Evolutionary conservation across 2,113 vertebrate species (phyloP).

Genomic region (Grantiella picta): DNA sequence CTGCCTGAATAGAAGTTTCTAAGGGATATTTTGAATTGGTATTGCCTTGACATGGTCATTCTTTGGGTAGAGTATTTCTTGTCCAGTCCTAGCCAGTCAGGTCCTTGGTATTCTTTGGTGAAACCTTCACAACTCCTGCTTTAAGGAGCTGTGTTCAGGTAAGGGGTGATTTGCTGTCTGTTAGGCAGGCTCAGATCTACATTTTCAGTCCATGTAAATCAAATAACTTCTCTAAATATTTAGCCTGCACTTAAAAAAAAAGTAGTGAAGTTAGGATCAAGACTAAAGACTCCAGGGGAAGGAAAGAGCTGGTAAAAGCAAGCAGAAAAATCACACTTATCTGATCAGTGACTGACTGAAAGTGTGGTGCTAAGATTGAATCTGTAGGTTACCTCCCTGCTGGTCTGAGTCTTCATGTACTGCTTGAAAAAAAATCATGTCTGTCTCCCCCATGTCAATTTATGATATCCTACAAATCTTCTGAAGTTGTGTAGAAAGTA

Average conservation of each 20-base stretch:
- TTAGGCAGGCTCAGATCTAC: neutral
- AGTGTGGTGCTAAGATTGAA: neutral
- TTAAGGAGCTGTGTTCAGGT: neutral
- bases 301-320: neutral
- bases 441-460: neutral
- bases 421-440: neutral
- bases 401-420: neutral
- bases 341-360: neutral
- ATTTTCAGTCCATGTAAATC: neutral
- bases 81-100: neutral
- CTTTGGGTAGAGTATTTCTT: neutral
- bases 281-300: neutral
- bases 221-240: neutral
- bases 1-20: neutral
- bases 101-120: neutral
- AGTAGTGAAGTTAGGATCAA: neutral
- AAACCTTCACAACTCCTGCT: neutral
- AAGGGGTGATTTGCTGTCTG: neutral
- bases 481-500: neutral
- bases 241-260: neutral
- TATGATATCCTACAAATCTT: neutral
- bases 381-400: neutral
- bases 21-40: neutral
- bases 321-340: neutral
- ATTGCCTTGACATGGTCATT: neutral